Evolutionary conservation across 92 coral and sea anemone genomes (phyloP).

Genomic region (Epizoanthus fatuus): DNA sequence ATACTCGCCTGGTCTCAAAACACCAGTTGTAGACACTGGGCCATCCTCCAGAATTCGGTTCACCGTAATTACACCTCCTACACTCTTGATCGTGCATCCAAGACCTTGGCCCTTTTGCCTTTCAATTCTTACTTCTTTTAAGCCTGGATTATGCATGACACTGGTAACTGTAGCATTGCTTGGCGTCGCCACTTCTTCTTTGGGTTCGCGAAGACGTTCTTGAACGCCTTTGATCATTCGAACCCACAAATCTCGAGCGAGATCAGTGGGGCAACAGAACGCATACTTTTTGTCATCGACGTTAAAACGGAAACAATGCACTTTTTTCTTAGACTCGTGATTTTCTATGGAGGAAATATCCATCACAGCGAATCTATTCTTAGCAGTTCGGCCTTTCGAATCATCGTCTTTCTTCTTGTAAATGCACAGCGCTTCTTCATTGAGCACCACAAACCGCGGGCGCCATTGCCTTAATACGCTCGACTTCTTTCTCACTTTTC

Average conservation of each 20-base stretch:
- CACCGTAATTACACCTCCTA: constrained; percentile 93
- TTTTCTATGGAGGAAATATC: constrained; percentile 83
- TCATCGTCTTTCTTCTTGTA: constrained; percentile 93
- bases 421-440: constrained; percentile 83
- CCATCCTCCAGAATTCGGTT: constrained; percentile 96
- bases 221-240: constrained; percentile 81
- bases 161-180: constrained; percentile 90
- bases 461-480: constrained; percentile 93
- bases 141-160: constrained; percentile 86
- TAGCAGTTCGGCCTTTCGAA: constrained; percentile 79
- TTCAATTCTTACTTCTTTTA: constrained; percentile 64
- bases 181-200: constrained; percentile 69
- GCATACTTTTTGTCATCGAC: constrained; percentile 76
- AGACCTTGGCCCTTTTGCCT: constrained; percentile 89
- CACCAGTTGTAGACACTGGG: constrained; percentile 93
- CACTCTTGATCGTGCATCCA: constrained; percentile 93
- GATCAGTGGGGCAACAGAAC: constrained; percentile 86
- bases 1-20: constrained; percentile 88
- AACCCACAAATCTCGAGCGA: constrained; percentile 90
- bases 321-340: constrained; percentile 86
- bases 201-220: constrained; percentile 71
- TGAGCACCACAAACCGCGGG: constrained; percentile 78
- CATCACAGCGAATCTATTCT: constrained; percentile 81
- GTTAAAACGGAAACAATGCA: constrained; percentile 80
- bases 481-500: constrained; percentile 84